Base-by-base conservation (phyloP, 2,113 vertebrate genomes). In the Chelonoidis abingdonii region DNA sequence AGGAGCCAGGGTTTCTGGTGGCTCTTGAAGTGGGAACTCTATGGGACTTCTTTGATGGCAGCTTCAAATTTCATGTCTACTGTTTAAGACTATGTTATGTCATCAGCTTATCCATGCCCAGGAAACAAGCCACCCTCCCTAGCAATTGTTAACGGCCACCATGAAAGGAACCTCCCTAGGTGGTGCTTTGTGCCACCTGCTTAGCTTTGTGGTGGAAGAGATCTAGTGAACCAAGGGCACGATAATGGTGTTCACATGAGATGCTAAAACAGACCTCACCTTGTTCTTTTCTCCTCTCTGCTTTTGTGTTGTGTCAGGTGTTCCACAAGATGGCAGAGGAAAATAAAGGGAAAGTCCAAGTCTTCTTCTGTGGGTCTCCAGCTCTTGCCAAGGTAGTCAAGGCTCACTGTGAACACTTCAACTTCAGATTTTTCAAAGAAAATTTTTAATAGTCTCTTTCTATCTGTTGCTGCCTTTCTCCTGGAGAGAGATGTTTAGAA, bases 381-480 rank as follows among this genome's bases (percentile, higher is more conserved):
- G 98, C 97, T 2, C 98, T 99, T 17, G 99, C 99, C 44, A 98
- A 98, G 93, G 91, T 97, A 79, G 97, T 99, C 95, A 98, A 98
- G 81, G 94, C 95, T 17, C 98, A 99, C 62, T 99, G 99, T 41
- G 98, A 99, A 75, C 84, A 52, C 92, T 98, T 99, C 5, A 92
- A 97, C 86, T 99, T 99, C 98, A 91, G 96, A 75, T 99, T 99
- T 95, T 99, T 99, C 98, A 98, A 98, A 88, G 99, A 99, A 83
- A 98, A 98, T 96, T 99, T 99, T 97, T 99, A 97, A 82, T 19
- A 27, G 8, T 10, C 31, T 14, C 50, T 10, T 4, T 16, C 13
- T 2, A 0, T 0, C 3, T 0, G 3, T n/a, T 11, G 27, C 8
- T 0, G 10, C 5, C 79, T 16, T 49, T 10, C 44, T 8, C 10